Conservation (phyloP, 2,888 invertebrate species). For the Stenchaetothrips biformis region DNA sequence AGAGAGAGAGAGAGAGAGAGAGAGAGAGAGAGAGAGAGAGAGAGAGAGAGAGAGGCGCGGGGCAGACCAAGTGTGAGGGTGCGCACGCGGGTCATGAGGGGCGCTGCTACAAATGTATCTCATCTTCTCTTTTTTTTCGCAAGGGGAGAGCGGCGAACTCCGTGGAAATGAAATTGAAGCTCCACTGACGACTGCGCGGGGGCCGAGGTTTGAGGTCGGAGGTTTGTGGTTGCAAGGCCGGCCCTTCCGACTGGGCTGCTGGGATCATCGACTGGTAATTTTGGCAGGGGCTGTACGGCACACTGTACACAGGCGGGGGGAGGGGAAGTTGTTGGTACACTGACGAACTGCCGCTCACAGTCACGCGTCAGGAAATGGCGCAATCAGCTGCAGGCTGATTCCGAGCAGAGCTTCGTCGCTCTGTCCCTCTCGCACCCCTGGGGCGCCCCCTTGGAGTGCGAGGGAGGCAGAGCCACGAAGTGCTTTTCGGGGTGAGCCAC, state of each 20-base stretch:
- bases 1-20: constrained; percentile 14
- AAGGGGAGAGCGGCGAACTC: not conserved
- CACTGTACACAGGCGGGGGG: not conserved
- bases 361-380: not conserved
- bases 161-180: not conserved
- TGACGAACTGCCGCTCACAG: not conserved
- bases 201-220: not conserved
- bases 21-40: constrained; percentile 17
- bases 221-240: not conserved
- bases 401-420: not conserved
- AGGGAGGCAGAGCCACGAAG: too few species aligned
- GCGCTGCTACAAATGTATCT: not conserved
- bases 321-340: not conserved
- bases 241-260: not conserved
- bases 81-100: not conserved
- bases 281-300: not conserved
- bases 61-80: not conserved
- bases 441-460: too few species aligned
- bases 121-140: not conserved
- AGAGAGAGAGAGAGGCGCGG: not conserved
- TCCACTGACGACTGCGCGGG: not conserved
- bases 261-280: not conserved
- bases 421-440: too few species aligned
- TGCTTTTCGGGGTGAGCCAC: too few species aligned
- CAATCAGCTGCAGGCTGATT: not conserved